Percentiles rank a stretch among this genome's conserved stretches.
Conservation (phyloP, 2,888 invertebrate genomes). For the Epistrophe eligans region DNA sequence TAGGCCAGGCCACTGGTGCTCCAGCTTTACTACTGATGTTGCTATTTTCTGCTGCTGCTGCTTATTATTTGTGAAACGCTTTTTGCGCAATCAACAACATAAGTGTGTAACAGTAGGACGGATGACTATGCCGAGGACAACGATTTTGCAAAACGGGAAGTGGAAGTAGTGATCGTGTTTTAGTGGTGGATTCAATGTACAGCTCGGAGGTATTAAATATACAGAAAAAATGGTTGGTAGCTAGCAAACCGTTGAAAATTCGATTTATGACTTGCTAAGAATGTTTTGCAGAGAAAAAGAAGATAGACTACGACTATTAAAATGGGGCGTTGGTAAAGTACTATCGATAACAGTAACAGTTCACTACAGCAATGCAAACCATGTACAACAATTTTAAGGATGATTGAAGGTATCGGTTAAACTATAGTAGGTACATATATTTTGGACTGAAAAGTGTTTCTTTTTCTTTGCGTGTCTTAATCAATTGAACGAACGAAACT, state of each 20-base stretch:
- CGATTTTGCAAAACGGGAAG: conserved; percentile 56
- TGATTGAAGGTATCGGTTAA: not conserved
- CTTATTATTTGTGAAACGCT: conserved; percentile 67
- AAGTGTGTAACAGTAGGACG: conserved; percentile 15
- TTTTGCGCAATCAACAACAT: conserved; percentile 68
- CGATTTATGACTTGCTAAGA: conserved; percentile 71
- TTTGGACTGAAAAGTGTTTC: no score
- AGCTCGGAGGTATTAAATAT: conserved; percentile 55
- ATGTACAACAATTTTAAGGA: not conserved
- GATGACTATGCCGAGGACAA: conserved; percentile 14
- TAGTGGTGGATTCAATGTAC: conserved; percentile 25
- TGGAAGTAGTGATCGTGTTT: conserved; percentile 42
- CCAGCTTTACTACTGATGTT: conserved; percentile 12
- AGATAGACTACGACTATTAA: conserved; percentile 55
- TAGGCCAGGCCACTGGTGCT: conserved; percentile 12
- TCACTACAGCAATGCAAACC: not conserved
- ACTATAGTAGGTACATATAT: no score
- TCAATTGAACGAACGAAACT: no score
- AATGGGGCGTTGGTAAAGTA: conserved; percentile 32
- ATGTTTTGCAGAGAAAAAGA: conserved; percentile 29
- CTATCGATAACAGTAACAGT: not conserved
- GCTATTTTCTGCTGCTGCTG: not conserved
- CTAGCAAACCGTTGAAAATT: conserved; percentile 69
- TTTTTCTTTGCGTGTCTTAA: no score
- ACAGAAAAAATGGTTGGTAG: conserved; percentile 52